A percentile compares a stretch with the other conserved stretches of the same genome.
Conservation (phyloP, 2,888 invertebrate genomes). For the Anodontia alba region DNA sequence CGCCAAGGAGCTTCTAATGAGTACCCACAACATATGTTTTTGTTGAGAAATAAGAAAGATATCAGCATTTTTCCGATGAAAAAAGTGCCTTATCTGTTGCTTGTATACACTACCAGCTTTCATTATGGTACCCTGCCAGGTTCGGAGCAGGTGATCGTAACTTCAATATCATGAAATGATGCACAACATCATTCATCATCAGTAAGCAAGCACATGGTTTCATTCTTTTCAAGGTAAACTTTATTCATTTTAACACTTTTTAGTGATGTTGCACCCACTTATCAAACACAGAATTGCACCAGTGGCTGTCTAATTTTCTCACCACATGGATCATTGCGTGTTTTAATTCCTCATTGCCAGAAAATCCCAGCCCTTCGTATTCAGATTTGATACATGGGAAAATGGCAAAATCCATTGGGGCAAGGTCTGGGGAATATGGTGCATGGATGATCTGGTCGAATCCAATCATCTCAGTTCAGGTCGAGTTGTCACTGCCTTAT, state of each 20-base stretch:
- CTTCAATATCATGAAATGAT: too few relatives aligned
- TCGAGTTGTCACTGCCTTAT: not conserved
- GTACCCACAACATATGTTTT: too few relatives aligned
- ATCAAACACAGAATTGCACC: not conserved
- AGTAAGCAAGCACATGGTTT: too few relatives aligned
- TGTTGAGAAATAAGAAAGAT: too few relatives aligned
- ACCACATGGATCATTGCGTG: not conserved
- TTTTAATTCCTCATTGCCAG: not conserved
- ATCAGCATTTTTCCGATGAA: too few relatives aligned
- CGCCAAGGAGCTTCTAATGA: too few relatives aligned
- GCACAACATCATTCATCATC: too few relatives aligned
- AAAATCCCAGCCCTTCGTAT: not conserved
- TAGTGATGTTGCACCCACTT: not conserved
- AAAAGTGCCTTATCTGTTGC: too few relatives aligned
- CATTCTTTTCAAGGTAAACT: not conserved
- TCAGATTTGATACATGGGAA: not conserved
- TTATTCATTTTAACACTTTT: not conserved
- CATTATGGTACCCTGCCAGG: too few relatives aligned
- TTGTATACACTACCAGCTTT: too few relatives aligned
- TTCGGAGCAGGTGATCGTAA: too few relatives aligned
- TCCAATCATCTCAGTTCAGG: not conserved
- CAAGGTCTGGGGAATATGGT: not conserved
- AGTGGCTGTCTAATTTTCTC: not conserved
- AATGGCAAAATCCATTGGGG: not conserved
- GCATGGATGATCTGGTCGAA: not conserved